Percentiles rank a stretch among this genome's conserved stretches.
phyloP scores from a whole-genome alignment of 2,888 invertebrate species.

The Sinopyrophorus schimmeli region DNA sequence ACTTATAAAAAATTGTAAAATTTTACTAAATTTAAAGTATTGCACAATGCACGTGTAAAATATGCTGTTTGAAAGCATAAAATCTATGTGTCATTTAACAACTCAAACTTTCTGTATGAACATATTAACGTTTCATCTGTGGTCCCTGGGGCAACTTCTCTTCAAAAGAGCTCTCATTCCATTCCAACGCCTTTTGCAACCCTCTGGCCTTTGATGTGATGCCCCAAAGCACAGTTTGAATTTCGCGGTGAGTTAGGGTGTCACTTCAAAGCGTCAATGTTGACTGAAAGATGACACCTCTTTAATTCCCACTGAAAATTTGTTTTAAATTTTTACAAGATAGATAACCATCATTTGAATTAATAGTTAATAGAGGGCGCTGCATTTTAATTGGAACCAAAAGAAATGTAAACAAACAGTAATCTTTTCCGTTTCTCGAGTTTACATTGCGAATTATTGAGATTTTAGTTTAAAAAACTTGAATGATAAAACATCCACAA shows the following conservation, averaged over 20 bases:
- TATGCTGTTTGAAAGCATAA: too few species aligned
- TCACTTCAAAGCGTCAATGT: constrained; percentile 48
- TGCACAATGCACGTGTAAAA: too few species aligned
- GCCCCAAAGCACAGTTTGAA: constrained; percentile 47
- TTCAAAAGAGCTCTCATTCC: constrained; percentile 50
- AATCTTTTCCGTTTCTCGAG: too few species aligned
- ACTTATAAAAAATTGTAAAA: too few species aligned
- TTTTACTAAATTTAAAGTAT: too few species aligned
- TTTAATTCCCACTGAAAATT: constrained; percentile 55
- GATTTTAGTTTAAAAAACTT: too few species aligned
- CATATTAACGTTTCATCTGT: constrained; percentile 35
- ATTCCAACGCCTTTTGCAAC: constrained; percentile 50
- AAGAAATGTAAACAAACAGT: too few species aligned
- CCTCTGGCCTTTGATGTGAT: constrained; percentile 47
- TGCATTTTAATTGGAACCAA: too few species aligned
- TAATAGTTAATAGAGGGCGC: constrained; percentile 3
- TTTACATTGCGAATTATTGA: too few species aligned
- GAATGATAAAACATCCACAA: too few species aligned
- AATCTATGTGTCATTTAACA: constrained; percentile 33
- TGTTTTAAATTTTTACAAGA: constrained; percentile 52
- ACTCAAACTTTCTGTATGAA: constrained; percentile 42
- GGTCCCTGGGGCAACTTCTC: constrained; percentile 41
- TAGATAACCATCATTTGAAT: constrained; percentile 20
- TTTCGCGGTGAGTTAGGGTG: constrained; percentile 43
- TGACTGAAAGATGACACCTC: constrained; percentile 54